These are phyloP conservation scores for Zygothrica quintamaculata DNA, from an alignment of 2,888 invertebrate genomes.

Conservation along the genomic window DNA sequence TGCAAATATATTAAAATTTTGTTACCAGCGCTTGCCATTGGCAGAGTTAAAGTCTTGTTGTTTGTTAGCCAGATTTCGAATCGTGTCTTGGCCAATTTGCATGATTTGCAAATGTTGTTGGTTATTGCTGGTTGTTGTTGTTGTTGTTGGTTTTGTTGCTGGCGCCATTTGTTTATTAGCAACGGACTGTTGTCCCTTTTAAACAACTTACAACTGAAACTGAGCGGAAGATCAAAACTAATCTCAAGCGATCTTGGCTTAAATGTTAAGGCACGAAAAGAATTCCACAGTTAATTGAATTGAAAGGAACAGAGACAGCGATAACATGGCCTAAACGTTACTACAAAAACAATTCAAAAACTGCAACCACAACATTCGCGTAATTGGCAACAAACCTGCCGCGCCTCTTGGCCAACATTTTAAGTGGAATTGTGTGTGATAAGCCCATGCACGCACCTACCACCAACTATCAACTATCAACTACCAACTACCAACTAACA, in stretches of 20 bases:
- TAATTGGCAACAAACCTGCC: conserved; percentile 58
- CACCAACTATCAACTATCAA: conserved; percentile 2
- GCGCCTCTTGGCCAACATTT: conserved; percentile 52
- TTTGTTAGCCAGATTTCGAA: conserved; percentile 51
- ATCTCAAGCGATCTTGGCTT: conserved; percentile 54
- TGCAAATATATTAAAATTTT: conserved; percentile 79
- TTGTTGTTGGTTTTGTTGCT: conserved; percentile 47
- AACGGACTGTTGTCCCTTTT: conserved; percentile 35
- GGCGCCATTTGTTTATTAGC: conserved; percentile 74
- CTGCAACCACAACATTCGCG: conserved; percentile 28
- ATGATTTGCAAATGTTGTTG: conserved; percentile 29
- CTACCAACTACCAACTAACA: too few species aligned
- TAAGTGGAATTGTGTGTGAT: conserved; percentile 74
- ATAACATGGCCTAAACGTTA: conserved; percentile 27
- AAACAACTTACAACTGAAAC: conserved; percentile 8
- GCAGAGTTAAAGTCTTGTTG: conserved; percentile 40
- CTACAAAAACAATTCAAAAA: too few species aligned
- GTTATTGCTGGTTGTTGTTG: conserved; percentile 19
- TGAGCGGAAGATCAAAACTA: background rate
- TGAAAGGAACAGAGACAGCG: conserved; percentile 59
- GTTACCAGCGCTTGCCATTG: conserved; percentile 48
- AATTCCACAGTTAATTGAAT: conserved; percentile 76
- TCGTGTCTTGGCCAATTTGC: conserved; percentile 43
- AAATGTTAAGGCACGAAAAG: conserved; percentile 44
- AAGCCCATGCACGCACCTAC: conserved; percentile 59